phyloP scores from a whole-genome alignment of 1,140 invertebrate species.

The Pachypsylla venusta region DNA sequence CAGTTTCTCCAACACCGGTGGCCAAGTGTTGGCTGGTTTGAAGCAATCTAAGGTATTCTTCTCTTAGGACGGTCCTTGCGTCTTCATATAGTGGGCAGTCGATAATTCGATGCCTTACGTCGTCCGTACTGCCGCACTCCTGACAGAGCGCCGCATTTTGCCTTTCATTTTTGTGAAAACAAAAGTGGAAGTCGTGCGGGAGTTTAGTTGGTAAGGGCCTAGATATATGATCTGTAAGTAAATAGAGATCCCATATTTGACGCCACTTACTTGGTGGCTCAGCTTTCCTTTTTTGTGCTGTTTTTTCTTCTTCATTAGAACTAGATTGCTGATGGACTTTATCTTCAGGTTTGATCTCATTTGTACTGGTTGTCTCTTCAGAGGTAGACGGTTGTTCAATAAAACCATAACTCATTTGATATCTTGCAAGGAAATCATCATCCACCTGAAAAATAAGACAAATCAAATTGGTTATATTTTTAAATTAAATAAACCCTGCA shows the following conservation, averaged over 20 bases:
- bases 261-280: conserved; percentile 33
- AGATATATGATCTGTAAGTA: too few species aligned
- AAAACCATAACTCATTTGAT: conserved; percentile 92
- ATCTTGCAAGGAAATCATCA: conserved; percentile 89
- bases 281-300: conserved; percentile 32
- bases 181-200: neutral
- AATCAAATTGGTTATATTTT: neutral
- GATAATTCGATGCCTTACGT: too few species aligned
- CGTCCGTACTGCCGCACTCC: too few species aligned
- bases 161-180: neutral
- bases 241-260: too few species aligned
- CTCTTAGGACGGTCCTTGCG: too few species aligned
- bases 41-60: too few species aligned
- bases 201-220: neutral
- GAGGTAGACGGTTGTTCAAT: conserved; percentile 36
- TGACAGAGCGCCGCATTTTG: too few species aligned
- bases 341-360: conserved; percentile 23
- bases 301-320: conserved; percentile 24
- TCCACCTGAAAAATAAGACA: conserved; percentile 49
- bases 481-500: neutral
- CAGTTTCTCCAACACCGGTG: too few species aligned
- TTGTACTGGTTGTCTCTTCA: conserved; percentile 25
- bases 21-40: too few species aligned
- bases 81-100: too few species aligned
- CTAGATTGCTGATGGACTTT: conserved; percentile 25